Evolutionary conservation across 1,140 invertebrate genomes (phyloP).

Genomic region (Atta colombica): DNA sequence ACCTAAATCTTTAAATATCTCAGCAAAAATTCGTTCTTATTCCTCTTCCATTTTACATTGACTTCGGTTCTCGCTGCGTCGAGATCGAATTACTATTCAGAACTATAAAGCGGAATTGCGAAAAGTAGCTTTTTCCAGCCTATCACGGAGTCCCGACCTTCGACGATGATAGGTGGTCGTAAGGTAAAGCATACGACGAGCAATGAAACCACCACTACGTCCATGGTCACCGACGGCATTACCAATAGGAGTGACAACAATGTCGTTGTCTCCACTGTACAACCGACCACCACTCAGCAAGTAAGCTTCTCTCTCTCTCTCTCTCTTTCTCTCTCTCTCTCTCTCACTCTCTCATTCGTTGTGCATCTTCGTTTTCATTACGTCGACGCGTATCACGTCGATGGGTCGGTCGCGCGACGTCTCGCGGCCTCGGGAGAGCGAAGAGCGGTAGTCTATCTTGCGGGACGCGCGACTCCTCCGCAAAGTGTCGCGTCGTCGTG

Average conservation of each 20-base stretch:
- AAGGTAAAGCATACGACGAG: conserved; percentile 8
- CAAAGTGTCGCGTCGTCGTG: conserved; percentile 37
- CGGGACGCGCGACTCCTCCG: conserved; percentile 55
- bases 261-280: conserved; percentile 40
- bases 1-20: too few relatives aligned
- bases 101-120: background rate
- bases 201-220: background rate
- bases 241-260: conserved; percentile 43
- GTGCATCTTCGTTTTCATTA: conserved; percentile 40
- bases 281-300: conserved; percentile 60
- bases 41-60: background rate
- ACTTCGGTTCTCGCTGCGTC: background rate
- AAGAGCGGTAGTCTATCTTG: conserved; percentile 56
- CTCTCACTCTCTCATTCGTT: background rate
- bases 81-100: background rate
- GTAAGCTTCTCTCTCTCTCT: conserved; percentile 59
- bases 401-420: conserved; percentile 49
- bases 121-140: conserved; percentile 9
- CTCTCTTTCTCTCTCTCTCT: background rate
- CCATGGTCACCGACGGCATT: conserved; percentile 36
- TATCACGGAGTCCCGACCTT: conserved; percentile 13
- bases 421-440: conserved; percentile 46
- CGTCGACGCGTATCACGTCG: conserved; percentile 52
- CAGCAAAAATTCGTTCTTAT: too few relatives aligned
- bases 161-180: conserved; percentile 62